Evolutionary conservation across 2,888 invertebrate genomes (phyloP), one percentile per base, ranked within the genome.

Genomic region (Spialia ferax): DNA sequence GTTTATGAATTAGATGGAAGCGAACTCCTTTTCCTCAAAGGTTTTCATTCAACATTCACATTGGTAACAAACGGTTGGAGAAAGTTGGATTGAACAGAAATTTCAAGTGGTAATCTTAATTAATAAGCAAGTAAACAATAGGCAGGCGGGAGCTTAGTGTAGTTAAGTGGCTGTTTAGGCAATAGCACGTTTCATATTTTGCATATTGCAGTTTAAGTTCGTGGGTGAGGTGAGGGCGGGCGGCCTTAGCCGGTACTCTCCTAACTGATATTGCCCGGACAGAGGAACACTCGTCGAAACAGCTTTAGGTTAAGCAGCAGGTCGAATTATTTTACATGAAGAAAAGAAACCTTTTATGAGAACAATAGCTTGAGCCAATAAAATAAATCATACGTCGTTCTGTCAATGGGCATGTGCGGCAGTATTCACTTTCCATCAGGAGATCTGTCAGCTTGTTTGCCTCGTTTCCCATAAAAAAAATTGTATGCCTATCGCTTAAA

Each of bases 161-260:
- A 81, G 82, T 80, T 82, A 85, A 87, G 85, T 83, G 85, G 81
- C 85, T 90, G 82, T 88, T 92, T 90, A 91, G 79, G 89, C 88
- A 81, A 86, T 85, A 87, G 82, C 91, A 91, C 91, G 91, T 91
- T 88, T 88, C 79, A 81, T 85, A 83, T 85, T 88, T 87, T 83
- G 81, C 80, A 88, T 75, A 76, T 76, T 76, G 73, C 73, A 75
- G 83, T 86, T 87, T 79, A 76, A 81, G 79, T 80, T 80, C 69
- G 70, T 15, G 57, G 38, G 35, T 38, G 70, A 68, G 71, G 18
- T 73, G 75, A 71, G 75, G 69, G 71, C 61, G 50, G 61, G 32
- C 32, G 61, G 54, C 26, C 54, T 54, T 45, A 45, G 45, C 42
- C 52, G 52, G 52, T 26, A 29, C 70, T 18, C 20, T 22, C 48